Base-by-base conservation (phyloP, 2,888 invertebrate species). In the Smittia aterrima region DNA sequence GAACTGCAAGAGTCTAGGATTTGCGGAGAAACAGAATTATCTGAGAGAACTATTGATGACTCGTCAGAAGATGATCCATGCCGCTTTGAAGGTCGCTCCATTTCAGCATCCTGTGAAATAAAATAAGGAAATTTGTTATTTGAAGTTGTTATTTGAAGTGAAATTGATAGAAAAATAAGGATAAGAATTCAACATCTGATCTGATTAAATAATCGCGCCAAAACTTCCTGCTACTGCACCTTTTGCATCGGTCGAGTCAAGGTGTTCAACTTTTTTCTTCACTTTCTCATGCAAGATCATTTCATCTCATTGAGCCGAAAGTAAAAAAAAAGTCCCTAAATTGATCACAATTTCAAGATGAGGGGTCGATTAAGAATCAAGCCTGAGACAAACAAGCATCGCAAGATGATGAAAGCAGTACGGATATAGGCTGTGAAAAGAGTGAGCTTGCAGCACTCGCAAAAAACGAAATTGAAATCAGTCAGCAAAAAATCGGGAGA, bases 391-490 rank as follows among this genome's bases (percentile, higher is more conserved):
- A 27, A 64, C 64, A 27, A 24, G 25, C 27, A 64, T 32, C 32
- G 32, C 32, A 32, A 47, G 64, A 27, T 25, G 64, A 13, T 1
- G 25, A 64, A 27, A 64, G 53, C 18, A 18, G 4, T 9, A 16
- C 13, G n/a, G n/a, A n/a, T 58, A 1, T 38, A 27, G 72, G 62
- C 72, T 24, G 72, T 62, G 27, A 72, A 72, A 72, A 71, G 70
- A 71, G 53, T 72, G 72, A 72, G 72, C 16, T 70, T 72, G 72
- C 72, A n/a, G 16, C 58, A 27, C 25, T 18, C 20, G 62, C 72
- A 72, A 58, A 72, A 72, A 72, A 72, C n/a, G 38, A 27, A 7
- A 53, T 70, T 32, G 22, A 62, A 62, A 38, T 62, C 62, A 62
- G 13, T 41, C 54, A 54, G 38, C 11, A 72, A 72, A 58, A 72